Evolutionary conservation across 2,113 vertebrate genomes (phyloP).

Genomic region (Panurus biarmicus): DNA sequence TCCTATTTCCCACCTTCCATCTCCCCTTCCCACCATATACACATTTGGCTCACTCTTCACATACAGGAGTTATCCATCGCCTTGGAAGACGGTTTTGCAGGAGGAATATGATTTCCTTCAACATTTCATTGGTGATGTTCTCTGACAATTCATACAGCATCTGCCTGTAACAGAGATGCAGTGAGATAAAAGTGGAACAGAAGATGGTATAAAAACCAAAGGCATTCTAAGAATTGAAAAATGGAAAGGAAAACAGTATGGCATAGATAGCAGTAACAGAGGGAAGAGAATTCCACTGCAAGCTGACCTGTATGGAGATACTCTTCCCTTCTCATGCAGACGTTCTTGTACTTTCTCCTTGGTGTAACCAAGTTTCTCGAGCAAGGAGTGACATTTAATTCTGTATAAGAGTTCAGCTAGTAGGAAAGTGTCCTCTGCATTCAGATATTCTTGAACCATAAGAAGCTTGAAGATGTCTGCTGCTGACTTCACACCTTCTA

Average conservation of each 20-base stretch:
- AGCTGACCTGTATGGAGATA: slow-evolving; percentile 67
- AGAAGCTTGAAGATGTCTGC: slow-evolving; percentile 60
- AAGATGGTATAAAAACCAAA: neutral
- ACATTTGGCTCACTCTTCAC: neutral
- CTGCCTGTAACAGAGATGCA: slow-evolving; percentile 50
- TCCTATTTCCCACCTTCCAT: neutral
- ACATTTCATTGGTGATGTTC: slow-evolving; percentile 1
- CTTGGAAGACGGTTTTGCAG: slow-evolving; percentile 1
- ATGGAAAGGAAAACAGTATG: neutral
- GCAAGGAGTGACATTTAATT: slow-evolving; percentile 38
- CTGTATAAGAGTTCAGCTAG: slow-evolving; percentile 69
- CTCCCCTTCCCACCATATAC: neutral
- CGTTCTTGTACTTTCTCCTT: slow-evolving; percentile 16
- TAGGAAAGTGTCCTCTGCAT: slow-evolving; percentile 42
- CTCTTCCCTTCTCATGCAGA: neutral
- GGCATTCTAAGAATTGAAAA: neutral
- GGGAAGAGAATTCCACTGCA: neutral
- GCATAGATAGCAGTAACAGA: neutral
- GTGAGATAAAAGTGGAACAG: neutral
- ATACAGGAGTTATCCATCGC: slow-evolving; percentile 8
- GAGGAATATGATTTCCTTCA: slow-evolving; percentile 52
- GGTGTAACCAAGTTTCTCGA: slow-evolving; percentile 42
- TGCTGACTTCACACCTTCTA: slow-evolving; percentile 39
- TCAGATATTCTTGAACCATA: slow-evolving; percentile 9
- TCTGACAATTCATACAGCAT: slow-evolving; percentile 72